Evolutionary conservation across 2,797 vertebrate genomes (phyloP).

Genomic region (Pangasius mekongensis): DNA sequence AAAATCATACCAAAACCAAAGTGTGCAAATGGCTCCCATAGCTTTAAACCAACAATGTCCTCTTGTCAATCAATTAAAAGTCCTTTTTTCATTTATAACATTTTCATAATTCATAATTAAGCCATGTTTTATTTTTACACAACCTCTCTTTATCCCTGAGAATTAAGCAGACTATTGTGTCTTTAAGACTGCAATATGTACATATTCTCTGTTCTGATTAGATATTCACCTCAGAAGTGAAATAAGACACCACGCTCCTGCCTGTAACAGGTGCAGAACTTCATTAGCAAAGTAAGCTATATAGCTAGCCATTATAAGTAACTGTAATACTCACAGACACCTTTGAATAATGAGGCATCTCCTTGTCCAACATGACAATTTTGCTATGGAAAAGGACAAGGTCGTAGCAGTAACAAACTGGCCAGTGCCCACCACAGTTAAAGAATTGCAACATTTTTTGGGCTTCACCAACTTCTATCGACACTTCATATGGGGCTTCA

Average conservation of each 20-base stretch:
- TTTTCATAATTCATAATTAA: background rate
- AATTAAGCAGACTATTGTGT: background rate
- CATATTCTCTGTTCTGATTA: background rate
- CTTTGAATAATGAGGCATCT: background rate
- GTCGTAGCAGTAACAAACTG: no score
- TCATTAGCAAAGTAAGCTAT: background rate
- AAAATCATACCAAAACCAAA: slow-evolving; percentile 19
- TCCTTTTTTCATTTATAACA: background rate
- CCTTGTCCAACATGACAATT: background rate
- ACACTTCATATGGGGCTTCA: no score
- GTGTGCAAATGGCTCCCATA: slow-evolving; percentile 3
- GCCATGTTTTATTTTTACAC: background rate
- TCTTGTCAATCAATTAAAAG: background rate
- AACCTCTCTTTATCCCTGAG: background rate
- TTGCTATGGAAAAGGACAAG: background rate
- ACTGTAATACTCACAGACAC: background rate
- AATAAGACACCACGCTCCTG: background rate
- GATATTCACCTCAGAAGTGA: background rate
- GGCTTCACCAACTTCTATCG: no score
- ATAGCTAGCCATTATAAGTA: background rate
- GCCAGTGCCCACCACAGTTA: no score
- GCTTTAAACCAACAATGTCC: background rate
- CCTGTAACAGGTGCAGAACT: background rate
- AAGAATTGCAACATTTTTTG: no score
- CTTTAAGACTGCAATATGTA: background rate